Evolutionary conservation across 2,113 vertebrate species (phyloP).

Genomic region (Percopsis transmontana): DNA sequence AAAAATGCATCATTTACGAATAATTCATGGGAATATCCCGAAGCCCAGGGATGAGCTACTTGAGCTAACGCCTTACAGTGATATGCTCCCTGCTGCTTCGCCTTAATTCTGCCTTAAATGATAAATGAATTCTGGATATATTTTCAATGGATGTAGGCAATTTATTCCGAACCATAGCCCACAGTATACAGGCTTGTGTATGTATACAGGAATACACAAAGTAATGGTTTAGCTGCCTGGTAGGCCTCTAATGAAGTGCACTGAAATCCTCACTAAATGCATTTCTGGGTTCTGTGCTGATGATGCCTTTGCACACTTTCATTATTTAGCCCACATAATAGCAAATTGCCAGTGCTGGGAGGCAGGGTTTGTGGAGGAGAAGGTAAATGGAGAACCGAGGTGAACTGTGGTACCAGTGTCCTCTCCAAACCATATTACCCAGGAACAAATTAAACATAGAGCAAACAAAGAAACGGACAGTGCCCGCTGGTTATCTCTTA

Average conservation of each 20-base stretch:
- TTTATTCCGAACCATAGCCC: slow-evolving; percentile 33
- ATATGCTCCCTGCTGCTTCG: not conserved
- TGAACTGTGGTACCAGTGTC: slow-evolving; percentile 53
- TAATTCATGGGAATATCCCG: not conserved
- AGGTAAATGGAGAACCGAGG: slow-evolving; percentile 61
- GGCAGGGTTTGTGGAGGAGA: slow-evolving; percentile 41
- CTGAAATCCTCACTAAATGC: slow-evolving; percentile 35
- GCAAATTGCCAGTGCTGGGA: slow-evolving; percentile 39
- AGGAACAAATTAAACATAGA: slow-evolving; percentile 47
- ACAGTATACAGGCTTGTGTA: not conserved
- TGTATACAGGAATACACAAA: not conserved
- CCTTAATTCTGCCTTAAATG: not conserved
- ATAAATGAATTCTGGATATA: not conserved
- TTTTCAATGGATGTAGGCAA: not conserved
- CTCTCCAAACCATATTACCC: slow-evolving; percentile 53
- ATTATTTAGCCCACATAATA: slow-evolving; percentile 66
- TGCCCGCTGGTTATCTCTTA: slow-evolving; percentile 58
- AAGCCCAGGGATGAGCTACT: not conserved
- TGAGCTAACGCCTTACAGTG: not conserved
- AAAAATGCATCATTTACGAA: not conserved
- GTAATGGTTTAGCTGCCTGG: not conserved
- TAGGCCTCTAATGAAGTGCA: slow-evolving; percentile 12
- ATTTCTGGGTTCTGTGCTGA: slow-evolving; percentile 23
- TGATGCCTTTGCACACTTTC: slow-evolving; percentile 42
- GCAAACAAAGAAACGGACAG: slow-evolving; percentile 41